phyloP scores from a whole-genome alignment of 2,888 invertebrate species.

The Phortica okadai region DNA sequence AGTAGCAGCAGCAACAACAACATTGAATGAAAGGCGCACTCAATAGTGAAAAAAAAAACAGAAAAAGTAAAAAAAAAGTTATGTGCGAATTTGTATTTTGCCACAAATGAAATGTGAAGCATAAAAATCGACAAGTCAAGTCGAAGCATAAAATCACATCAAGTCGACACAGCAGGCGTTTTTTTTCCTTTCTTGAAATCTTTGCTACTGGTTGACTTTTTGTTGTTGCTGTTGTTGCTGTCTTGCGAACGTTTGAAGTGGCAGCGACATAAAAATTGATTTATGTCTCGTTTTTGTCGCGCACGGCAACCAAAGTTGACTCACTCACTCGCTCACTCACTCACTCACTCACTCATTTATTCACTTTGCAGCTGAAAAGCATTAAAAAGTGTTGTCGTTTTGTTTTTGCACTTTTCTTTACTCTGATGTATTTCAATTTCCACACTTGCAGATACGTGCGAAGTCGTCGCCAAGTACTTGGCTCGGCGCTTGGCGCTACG shows the following conservation, averaged over 20 bases:
- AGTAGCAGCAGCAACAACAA: neutral
- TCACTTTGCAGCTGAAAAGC: slow-evolving; percentile 20
- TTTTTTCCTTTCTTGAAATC: neutral
- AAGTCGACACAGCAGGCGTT: slow-evolving; percentile 20
- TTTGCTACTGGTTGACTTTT: slow-evolving; percentile 30
- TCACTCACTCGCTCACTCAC: slow-evolving; percentile 1
- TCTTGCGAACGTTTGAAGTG: slow-evolving; percentile 27
- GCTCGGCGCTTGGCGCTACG: neutral
- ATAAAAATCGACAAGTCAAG: slow-evolving; percentile 15
- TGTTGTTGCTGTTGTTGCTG: slow-evolving; percentile 16
- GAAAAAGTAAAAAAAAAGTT: neutral
- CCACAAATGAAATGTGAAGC: slow-evolving; percentile 29
- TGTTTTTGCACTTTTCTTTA: neutral
- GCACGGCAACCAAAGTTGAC: neutral
- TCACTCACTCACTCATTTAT: slow-evolving; percentile 10
- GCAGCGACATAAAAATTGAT: slow-evolving; percentile 32
- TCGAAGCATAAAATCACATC: slow-evolving; percentile 11
- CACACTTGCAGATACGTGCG: slow-evolving; percentile 23
- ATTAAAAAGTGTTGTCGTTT: slow-evolving; percentile 16
- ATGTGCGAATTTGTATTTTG: slow-evolving; percentile 14
- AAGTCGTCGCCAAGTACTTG: neutral
- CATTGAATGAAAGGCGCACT: neutral
- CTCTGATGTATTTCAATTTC: slow-evolving; percentile 7
- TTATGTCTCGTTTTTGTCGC: slow-evolving; percentile 28
- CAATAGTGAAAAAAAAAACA: neutral